Percentiles rank a stretch among this genome's conserved stretches.
These are phyloP conservation scores for Aphelenchoides fujianensis DNA, from an alignment of 1,140 invertebrate species.

Conservation along the genomic window DNA sequence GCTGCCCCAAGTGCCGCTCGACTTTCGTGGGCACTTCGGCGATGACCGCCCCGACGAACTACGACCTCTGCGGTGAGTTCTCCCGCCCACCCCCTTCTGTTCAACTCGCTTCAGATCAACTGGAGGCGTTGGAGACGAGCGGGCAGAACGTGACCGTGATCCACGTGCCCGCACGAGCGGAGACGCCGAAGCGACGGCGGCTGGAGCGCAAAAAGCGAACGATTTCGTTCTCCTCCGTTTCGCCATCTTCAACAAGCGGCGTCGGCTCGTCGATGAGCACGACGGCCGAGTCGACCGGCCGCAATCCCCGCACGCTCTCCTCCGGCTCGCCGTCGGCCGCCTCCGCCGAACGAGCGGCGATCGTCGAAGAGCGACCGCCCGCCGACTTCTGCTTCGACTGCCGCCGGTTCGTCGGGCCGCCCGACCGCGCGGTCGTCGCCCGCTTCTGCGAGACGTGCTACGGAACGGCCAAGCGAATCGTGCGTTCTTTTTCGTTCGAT, in stretches of 20 bases:
- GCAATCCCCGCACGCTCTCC: too few species aligned
- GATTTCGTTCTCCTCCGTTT: not conserved
- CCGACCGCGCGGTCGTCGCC: not conserved
- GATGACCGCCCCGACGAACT: conserved; percentile 49
- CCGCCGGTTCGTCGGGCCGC: not conserved
- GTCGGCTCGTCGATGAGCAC: not conserved
- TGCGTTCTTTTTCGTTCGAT: too few species aligned
- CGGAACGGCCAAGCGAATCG: not conserved
- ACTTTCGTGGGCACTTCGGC: conserved; percentile 33
- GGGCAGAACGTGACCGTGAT: conserved; percentile 51
- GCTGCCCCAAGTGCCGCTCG: conserved; percentile 45
- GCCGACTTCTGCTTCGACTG: conserved; percentile 25
- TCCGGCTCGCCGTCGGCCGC: not conserved
- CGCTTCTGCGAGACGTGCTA: conserved; percentile 19
- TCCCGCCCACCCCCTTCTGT: not conserved
- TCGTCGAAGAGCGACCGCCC: not conserved
- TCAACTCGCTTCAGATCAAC: conserved; percentile 38
- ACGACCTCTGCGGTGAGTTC: conserved; percentile 54
- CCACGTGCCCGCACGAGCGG: conserved; percentile 32
- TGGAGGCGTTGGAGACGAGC: conserved; percentile 33
- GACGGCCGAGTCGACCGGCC: not conserved
- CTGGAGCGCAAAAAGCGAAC: not conserved
- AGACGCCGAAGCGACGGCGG: too few species aligned
- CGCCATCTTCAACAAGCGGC: conserved; percentile 20
- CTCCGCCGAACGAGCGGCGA: not conserved